Base-by-base conservation (phyloP, 2,113 vertebrate genomes). In the Petrocephalus zakoni region DNA sequence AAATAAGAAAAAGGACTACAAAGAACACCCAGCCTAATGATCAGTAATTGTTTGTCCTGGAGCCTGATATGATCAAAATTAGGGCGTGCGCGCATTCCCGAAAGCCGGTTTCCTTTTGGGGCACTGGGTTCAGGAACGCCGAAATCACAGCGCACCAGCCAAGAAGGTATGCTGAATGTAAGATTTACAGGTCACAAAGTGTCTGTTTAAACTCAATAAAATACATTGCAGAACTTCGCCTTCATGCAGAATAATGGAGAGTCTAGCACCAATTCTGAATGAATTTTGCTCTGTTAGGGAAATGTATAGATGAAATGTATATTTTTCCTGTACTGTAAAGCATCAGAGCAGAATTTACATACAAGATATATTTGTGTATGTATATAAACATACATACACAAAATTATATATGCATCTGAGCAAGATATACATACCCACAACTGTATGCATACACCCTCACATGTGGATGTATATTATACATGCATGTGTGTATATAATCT, bases 91-190 rank as follows among this genome's bases (percentile, higher is more conserved):
- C 15, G 2, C 86, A 78, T 78, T 53, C 64, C 87, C 87, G 7
- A 46, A 49, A 29, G 64, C 64, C 61, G 87, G 87, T 87, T 87
- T 68, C 86, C 53, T 86, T 87, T 64, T 64, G 37, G 19, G 85
- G 37, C 53, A 22, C 21, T 51, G 13, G 55, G 47, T 22, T 2
- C 15, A 55, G 21, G 6, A 55, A 42, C 13, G 10, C 2, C 11
- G 25, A 25, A 52, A 52, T 29, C 84, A 53, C 25, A 85, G 7
- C 5, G 21, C 9, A 51, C 81, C 81, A 84, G 21, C 17, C 17
- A 21, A 51, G 51, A n/a, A 47, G n/a, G 49, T 47, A 51, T 46
- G 47, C 81, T 51, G 61, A 84, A 84, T n/a, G 19, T 7, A 4
- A 42, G 15, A 78, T 42, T 42, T 42, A n/a, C 34, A 19, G 34